Percentiles rank a stretch among this genome's conserved stretches.
Evolutionary conservation across 2,113 vertebrate species (phyloP).

Genomic region (Pangasianodon gigas): DNA sequence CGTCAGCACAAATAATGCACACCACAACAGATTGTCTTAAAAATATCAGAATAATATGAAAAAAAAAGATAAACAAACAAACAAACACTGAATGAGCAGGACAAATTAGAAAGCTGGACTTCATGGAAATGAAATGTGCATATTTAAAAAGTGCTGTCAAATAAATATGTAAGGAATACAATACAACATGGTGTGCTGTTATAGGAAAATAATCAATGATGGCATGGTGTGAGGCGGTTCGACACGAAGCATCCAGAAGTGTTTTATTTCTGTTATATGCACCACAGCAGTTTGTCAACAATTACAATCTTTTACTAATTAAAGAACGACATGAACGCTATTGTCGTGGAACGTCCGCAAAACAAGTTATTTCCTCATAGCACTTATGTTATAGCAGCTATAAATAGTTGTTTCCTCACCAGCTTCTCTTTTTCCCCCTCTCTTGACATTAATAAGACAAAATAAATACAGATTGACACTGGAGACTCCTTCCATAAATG

Average conservation of each 20-base stretch:
- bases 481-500: not conserved
- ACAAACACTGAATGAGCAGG: not conserved
- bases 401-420: not conserved
- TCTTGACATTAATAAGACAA: too few relatives aligned
- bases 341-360: not conserved
- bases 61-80: not conserved
- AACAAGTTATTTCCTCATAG: not conserved
- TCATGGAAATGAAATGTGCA: not conserved
- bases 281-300: not conserved
- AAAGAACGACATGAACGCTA: not conserved
- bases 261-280: not conserved
- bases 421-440: not conserved
- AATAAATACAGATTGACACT: not conserved
- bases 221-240: not conserved
- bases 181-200: not conserved
- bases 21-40: conserved; percentile 63
- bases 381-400: not conserved
- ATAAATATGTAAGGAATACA: not conserved
- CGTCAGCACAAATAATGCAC: conserved; percentile 52
- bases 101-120: not conserved
- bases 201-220: not conserved
- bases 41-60: conserved; percentile 45
- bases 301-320: not conserved
- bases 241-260: not conserved
- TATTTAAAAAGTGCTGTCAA: not conserved